Conservation (phyloP, 2,113 vertebrate species). For the Megaceryle maxima region DNA sequence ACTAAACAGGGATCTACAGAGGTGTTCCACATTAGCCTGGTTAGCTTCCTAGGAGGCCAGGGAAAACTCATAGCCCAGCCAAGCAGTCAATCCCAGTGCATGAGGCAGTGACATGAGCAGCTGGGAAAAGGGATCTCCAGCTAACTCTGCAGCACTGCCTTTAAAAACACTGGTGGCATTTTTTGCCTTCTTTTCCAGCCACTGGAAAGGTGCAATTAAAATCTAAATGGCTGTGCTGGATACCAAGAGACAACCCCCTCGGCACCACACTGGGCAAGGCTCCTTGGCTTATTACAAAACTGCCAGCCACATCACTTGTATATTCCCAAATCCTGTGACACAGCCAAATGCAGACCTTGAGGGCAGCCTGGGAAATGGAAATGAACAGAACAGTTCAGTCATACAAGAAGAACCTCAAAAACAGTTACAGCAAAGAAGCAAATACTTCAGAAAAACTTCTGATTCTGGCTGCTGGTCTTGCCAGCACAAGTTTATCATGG, state of each 20-base stretch:
- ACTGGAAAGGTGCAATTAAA: not conserved
- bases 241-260: not conserved
- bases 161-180: not conserved
- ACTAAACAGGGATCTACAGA: not conserved
- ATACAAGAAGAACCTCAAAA: not conserved
- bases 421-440: not conserved
- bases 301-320: not conserved
- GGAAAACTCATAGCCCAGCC: not conserved
- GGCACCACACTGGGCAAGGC: rapidly evolving
- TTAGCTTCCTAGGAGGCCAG: not conserved
- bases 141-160: not conserved
- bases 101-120: rapidly evolving
- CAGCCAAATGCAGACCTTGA: not conserved
- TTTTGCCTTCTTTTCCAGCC: not conserved
- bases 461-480: not conserved
- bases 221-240: not conserved
- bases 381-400: not conserved
- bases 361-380: not conserved
- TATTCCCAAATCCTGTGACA: not conserved
- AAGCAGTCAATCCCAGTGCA: not conserved
- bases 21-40: not conserved
- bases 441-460: not conserved
- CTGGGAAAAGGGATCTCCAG: rapidly evolving
- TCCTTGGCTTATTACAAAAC: not conserved
- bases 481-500: rapidly evolving